phyloP scores from a whole-genome alignment of 1,140 invertebrate genomes.

The Lethocerus indicus region DNA sequence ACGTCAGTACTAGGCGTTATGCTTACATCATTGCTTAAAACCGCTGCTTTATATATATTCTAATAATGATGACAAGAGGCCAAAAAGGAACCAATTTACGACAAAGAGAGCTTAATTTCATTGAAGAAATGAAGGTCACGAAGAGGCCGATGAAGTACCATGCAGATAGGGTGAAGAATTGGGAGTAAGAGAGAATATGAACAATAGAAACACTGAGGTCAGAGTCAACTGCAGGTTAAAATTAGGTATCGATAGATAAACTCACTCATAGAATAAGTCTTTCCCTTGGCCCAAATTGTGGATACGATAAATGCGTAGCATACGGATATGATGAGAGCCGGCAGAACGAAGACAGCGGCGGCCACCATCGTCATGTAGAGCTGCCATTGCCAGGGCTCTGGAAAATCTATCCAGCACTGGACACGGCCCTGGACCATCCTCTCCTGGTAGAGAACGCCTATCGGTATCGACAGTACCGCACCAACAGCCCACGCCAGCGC shows the following conservation, averaged over 20 bases:
- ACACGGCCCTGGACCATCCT: constrained; percentile 51
- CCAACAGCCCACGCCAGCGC: constrained; percentile 66
- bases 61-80: too few relatives aligned
- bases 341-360: constrained; percentile 67
- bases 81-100: too few relatives aligned
- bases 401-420: constrained; percentile 84
- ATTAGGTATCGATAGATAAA: background rate
- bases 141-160: too few relatives aligned
- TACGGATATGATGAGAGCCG: constrained; percentile 73
- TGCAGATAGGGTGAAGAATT: too few relatives aligned
- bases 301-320: constrained; percentile 85
- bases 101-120: too few relatives aligned
- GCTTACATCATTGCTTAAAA: too few relatives aligned
- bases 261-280: constrained; percentile 26
- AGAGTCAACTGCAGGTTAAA: too few relatives aligned
- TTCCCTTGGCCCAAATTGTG: constrained; percentile 79
- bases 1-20: too few relatives aligned
- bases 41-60: too few relatives aligned
- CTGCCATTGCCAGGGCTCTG: constrained; percentile 59
- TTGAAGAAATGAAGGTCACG: too few relatives aligned
- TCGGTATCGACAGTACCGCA: constrained; percentile 65
- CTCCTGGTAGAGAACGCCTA: constrained; percentile 66
- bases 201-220: too few relatives aligned
- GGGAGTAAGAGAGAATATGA: too few relatives aligned
- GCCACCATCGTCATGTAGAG: constrained; percentile 78